Percentiles rank a stretch among this genome's conserved stretches.
These are phyloP conservation scores for Ectemnius lituratus DNA, from an alignment of 2,888 invertebrate species.

Conservation along the genomic window DNA sequence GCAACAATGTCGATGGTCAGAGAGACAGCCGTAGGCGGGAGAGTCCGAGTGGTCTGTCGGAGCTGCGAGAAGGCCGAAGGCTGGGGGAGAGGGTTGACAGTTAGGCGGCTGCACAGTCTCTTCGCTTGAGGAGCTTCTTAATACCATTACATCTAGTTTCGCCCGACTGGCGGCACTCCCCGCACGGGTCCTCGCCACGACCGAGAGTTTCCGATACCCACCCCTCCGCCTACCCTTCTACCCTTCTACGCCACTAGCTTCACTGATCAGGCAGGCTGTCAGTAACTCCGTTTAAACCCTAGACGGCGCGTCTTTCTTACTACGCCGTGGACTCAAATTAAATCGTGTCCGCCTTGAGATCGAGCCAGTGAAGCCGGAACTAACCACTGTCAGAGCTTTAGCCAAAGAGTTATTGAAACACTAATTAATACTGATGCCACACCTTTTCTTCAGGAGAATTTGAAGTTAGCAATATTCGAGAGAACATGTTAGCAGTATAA, in stretches of 20 bases:
- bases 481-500: too few species aligned
- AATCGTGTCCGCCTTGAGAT: too few species aligned
- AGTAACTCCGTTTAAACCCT: constrained; percentile 33
- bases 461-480: too few species aligned
- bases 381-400: too few species aligned
- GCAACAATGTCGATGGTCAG: constrained; percentile 61
- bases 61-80: constrained; percentile 59
- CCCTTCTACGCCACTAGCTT: constrained; percentile 3
- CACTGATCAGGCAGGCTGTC: constrained; percentile 9
- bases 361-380: too few species aligned
- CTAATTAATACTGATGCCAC: too few species aligned
- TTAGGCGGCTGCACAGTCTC: constrained; percentile 74
- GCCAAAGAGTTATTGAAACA: too few species aligned
- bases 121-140: constrained; percentile 73
- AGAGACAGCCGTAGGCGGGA: constrained; percentile 46
- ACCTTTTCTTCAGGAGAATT: too few species aligned
- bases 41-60: constrained; percentile 53
- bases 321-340: too few species aligned
- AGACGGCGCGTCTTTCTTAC: constrained; percentile 14
- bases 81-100: constrained; percentile 62
- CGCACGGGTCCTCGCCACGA: constrained; percentile 29
- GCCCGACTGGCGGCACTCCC: constrained; percentile 36
- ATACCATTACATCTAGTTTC: constrained; percentile 75
- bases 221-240: constrained; percentile 4
- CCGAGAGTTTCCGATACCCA: constrained; percentile 42